Conservation (phyloP, 1,140 invertebrate species). For the Ruditapes philippinarum region DNA sequence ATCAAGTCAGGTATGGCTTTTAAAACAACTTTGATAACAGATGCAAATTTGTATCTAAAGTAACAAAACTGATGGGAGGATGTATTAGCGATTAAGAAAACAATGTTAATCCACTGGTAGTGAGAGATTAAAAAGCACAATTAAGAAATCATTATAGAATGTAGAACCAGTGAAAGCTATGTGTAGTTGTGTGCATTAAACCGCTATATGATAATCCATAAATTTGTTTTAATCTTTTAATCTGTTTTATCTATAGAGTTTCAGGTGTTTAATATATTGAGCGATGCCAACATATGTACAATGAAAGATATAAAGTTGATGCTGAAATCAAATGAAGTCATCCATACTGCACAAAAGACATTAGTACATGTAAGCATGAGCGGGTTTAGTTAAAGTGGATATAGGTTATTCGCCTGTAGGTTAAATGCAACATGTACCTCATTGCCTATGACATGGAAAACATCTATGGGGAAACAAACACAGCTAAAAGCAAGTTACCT, state of each 20-base stretch:
- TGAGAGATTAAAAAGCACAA: background rate
- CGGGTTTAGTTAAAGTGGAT: no score
- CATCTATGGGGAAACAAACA: no score
- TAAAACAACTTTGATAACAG: no score
- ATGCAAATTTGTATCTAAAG: background rate
- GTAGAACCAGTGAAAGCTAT: background rate
- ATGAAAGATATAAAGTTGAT: background rate
- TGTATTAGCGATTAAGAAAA: background rate
- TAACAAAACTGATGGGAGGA: no score
- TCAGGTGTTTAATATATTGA: background rate
- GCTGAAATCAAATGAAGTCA: background rate
- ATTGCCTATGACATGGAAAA: no score
- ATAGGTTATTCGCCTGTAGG: no score
- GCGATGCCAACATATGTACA: background rate
- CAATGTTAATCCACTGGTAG: background rate
- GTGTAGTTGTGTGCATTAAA: background rate
- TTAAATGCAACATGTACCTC: no score
- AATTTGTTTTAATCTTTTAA: slow-evolving; percentile 2
- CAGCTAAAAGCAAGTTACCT: no score
- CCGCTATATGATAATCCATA: background rate
- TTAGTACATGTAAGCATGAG: no score
- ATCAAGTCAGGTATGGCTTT: no score
- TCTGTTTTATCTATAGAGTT: background rate
- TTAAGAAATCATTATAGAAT: background rate
- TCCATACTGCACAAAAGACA: background rate